phyloP scores from a whole-genome alignment of 2,888 invertebrate genomes.

The Flexamia atlantica region DNA sequence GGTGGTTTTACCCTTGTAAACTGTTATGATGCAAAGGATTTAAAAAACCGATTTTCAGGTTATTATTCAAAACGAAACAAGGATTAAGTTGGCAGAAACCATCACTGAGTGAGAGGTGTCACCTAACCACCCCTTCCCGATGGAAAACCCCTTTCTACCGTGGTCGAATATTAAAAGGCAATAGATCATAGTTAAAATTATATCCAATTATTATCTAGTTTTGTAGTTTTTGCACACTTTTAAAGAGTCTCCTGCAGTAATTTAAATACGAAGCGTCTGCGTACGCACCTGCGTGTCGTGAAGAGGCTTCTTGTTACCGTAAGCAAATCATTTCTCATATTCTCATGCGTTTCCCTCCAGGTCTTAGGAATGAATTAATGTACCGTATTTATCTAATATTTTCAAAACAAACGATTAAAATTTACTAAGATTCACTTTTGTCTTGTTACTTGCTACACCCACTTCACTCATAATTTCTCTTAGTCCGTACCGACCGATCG shows the following conservation, averaged over 20 bases:
- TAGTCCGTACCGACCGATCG: not conserved
- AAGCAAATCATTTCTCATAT: conserved; percentile 53
- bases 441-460: not conserved
- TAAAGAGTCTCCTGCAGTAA: not conserved
- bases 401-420: conserved; percentile 1
- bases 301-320: conserved; percentile 68
- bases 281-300: conserved; percentile 93
- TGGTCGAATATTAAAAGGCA: no score
- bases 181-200: no score
- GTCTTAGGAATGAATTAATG: not conserved
- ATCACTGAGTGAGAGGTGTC: no score
- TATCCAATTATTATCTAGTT: no score
- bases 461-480: not conserved
- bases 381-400: not conserved
- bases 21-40: no score
- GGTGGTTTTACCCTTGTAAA: no score
- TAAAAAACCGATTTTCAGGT: no score
- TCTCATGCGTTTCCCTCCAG: conserved; percentile 27
- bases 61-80: no score
- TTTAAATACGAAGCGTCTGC: conserved; percentile 81
- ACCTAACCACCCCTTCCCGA: no score
- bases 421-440: not conserved
- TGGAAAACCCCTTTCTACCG: no score
- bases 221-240: not conserved
- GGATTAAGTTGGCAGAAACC: no score